Evolutionary conservation across 2,113 vertebrate genomes (phyloP).

Genomic region (Cyanoramphus novaezelandiae): DNA sequence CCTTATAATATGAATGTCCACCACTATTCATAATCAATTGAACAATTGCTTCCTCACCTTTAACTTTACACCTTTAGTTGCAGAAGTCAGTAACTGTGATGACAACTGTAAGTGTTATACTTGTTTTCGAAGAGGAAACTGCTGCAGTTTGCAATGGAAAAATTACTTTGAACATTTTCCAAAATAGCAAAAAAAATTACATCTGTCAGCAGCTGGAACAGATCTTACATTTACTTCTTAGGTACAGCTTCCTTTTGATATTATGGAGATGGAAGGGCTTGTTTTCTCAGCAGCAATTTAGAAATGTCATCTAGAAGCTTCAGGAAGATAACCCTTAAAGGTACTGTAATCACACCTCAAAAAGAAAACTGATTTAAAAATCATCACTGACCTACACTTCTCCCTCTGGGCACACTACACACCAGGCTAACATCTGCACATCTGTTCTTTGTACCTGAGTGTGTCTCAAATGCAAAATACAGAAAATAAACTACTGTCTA

Average conservation of each 20-base stretch:
- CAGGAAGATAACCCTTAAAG: slow-evolving; percentile 37
- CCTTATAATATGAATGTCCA: slow-evolving; percentile 27
- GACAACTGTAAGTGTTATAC: slow-evolving; percentile 12
- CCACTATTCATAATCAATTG: neutral
- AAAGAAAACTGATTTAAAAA: slow-evolving; percentile 41
- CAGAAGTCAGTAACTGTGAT: slow-evolving; percentile 19
- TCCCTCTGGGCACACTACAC: slow-evolving; percentile 22
- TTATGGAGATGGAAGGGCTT: slow-evolving; percentile 50
- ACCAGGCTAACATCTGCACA: slow-evolving; percentile 33
- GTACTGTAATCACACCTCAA: neutral
- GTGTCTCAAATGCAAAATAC: slow-evolving; percentile 34
- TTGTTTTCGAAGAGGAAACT: slow-evolving; percentile 42
- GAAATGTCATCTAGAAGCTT: slow-evolving; percentile 48
- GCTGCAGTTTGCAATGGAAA: slow-evolving; percentile 55
- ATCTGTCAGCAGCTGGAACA: slow-evolving; percentile 68
- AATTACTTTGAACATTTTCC: slow-evolving; percentile 69
- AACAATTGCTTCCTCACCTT: slow-evolving; percentile 17
- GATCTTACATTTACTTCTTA: slow-evolving; percentile 70
- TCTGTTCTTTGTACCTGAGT: slow-evolving; percentile 48
- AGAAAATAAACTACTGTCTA: slow-evolving; percentile 39
- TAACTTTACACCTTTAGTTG: slow-evolving; percentile 19
- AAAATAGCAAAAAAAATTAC: slow-evolving; percentile 71
- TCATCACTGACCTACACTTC: slow-evolving; percentile 1
- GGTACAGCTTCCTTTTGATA: slow-evolving; percentile 65
- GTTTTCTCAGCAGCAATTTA: slow-evolving; percentile 70